These are phyloP conservation scores for Gobiocypris rarus DNA, from an alignment of 2,113 vertebrate genomes.

Conservation along the genomic window DNA sequence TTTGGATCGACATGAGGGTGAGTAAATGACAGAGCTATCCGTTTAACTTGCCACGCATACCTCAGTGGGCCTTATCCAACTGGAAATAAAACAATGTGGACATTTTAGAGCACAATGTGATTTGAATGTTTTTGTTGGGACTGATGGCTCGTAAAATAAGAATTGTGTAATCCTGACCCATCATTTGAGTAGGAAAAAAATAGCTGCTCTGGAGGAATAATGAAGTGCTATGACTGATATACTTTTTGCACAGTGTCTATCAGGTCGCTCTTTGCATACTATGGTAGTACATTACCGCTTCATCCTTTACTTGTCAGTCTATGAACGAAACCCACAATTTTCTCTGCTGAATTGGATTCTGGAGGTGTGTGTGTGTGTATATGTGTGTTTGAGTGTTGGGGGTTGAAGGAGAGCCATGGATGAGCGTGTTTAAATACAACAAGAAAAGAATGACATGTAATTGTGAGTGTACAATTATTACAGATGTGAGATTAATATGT, in stretches of 20 bases:
- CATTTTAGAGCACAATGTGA: slow-evolving; percentile 32
- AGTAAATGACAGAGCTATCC: not conserved
- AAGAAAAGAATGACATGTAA: slow-evolving; percentile 46
- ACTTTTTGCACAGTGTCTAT: slow-evolving; percentile 54
- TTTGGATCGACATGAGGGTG: not conserved
- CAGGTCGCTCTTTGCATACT: slow-evolving; percentile 32
- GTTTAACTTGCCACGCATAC: slow-evolving; percentile 49
- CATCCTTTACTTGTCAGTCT: slow-evolving; percentile 44
- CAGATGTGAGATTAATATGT: slow-evolving; percentile 47
- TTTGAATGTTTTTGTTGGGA: slow-evolving; percentile 37
- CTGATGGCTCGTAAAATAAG: slow-evolving; percentile 39
- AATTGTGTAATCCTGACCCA: slow-evolving; percentile 27
- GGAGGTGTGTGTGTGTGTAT: slow-evolving; percentile 46
- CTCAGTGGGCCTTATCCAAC: slow-evolving; percentile 59
- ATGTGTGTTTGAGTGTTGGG: slow-evolving; percentile 38
- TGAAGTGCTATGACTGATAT: slow-evolving; percentile 40
- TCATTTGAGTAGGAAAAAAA: slow-evolving; percentile 20
- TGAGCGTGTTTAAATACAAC: slow-evolving; percentile 36
- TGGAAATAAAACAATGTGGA: slow-evolving; percentile 27
- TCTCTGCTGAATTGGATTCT: slow-evolving; percentile 54
- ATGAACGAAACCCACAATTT: slow-evolving; percentile 39
- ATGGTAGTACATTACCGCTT: slow-evolving; percentile 31
- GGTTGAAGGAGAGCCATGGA: not conserved
- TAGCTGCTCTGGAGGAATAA: slow-evolving; percentile 27
- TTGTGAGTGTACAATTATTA: slow-evolving; percentile 44